phyloP scores from a whole-genome alignment of 2,888 invertebrate genomes.

The Branchipolynoe longqiensis region DNA sequence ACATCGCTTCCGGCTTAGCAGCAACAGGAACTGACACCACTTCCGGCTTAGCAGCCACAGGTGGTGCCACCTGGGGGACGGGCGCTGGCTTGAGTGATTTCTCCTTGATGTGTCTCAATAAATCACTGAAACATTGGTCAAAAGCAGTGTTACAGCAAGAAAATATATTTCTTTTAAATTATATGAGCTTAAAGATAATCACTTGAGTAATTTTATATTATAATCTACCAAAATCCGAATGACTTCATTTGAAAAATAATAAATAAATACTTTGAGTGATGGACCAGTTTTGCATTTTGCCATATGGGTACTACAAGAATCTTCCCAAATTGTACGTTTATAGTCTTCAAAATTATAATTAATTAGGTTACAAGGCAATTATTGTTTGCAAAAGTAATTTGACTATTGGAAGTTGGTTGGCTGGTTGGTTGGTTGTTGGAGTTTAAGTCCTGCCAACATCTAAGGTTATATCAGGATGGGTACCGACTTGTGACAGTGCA shows the following conservation, averaged over 20 bases:
- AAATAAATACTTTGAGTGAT: too few relatives aligned
- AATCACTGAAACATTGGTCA: slow-evolving; percentile 72
- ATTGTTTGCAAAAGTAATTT: too few relatives aligned
- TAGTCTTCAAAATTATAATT: too few relatives aligned
- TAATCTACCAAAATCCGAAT: background rate
- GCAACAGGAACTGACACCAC: slow-evolving; percentile 69
- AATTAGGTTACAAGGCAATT: too few relatives aligned
- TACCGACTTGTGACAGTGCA: too few relatives aligned
- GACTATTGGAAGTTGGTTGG: too few relatives aligned
- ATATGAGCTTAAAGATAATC: too few relatives aligned
- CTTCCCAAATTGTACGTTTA: background rate
- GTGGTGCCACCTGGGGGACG: slow-evolving; percentile 66
- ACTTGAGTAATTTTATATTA: background rate
- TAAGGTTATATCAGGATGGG: too few relatives aligned
- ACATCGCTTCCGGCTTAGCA: slow-evolving; percentile 60
- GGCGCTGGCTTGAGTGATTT: slow-evolving; percentile 72
- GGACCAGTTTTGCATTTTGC: background rate
- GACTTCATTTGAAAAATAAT: background rate
- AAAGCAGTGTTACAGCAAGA: background rate
- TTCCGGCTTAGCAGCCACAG: slow-evolving; percentile 61
- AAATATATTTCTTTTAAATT: background rate
- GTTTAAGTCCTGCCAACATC: too few relatives aligned
- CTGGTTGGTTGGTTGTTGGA: too few relatives aligned
- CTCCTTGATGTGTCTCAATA: slow-evolving; percentile 73
- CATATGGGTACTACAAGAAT: background rate